These are phyloP conservation scores for Halcyon smyrnensis DNA, from an alignment of 2,797 vertebrate species.

Conservation along the genomic window DNA sequence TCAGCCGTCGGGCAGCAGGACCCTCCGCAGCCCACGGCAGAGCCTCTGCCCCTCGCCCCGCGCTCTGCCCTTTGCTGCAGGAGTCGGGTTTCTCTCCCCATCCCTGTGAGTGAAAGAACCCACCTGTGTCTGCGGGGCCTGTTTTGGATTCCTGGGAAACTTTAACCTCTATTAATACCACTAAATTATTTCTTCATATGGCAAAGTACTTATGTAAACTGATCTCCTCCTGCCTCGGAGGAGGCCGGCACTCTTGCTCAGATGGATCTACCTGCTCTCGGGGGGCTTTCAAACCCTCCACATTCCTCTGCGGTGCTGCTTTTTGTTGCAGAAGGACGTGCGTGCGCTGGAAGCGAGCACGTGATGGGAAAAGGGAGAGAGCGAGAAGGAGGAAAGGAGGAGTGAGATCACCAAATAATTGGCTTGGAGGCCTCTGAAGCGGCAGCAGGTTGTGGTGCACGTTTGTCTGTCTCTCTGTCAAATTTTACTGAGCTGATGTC, in stretches of 20 bases:
- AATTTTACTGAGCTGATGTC: neutral
- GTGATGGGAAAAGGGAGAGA: conserved; percentile 52
- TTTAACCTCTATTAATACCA: conserved; percentile 94
- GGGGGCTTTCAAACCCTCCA: conserved; percentile 41
- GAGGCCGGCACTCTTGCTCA: conserved; percentile 67
- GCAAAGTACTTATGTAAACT: conserved; percentile 91
- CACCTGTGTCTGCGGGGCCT: conserved; percentile 88
- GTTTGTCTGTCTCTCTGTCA: conserved; percentile 21
- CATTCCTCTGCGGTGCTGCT: conserved; percentile 8
- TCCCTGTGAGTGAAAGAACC: conserved; percentile 91
- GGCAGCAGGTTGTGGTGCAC: conserved; percentile 27
- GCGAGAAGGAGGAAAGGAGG: conserved; percentile 18
- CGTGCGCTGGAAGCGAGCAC: neutral
- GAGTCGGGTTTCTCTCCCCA: conserved; percentile 82
- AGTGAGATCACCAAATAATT: conserved; percentile 31
- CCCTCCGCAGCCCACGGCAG: conserved; percentile 77
- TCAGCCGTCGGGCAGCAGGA: conserved; percentile 71
- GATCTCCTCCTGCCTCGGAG: conserved; percentile 66
- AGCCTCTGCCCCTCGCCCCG: conserved; percentile 88
- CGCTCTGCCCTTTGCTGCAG: conserved; percentile 77
- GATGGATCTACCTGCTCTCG: conserved; percentile 85
- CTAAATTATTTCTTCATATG: conserved; percentile 93
- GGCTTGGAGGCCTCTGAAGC: neutral
- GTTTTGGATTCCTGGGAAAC: conserved; percentile 86
- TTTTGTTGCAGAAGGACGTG: neutral